Base-by-base conservation (phyloP, 2,888 invertebrate genomes). In the Zaprionus bogoriensis region DNA sequence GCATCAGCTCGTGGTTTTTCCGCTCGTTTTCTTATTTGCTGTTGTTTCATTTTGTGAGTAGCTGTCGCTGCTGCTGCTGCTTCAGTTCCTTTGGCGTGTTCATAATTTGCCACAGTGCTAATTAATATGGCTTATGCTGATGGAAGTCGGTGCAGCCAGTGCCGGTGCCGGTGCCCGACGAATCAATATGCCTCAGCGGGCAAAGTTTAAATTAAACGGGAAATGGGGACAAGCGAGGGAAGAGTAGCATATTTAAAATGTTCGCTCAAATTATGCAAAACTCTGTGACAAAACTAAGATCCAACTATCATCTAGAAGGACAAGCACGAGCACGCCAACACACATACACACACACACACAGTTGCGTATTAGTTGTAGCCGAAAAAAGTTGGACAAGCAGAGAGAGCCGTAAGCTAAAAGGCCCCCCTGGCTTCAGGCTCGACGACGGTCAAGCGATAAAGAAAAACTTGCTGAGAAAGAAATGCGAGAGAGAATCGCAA, bases 401-500 rank as follows among this genome's bases (percentile, higher is more conserved):
- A 17, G 17, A 30, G 46, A 52, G 53, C 46, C 32, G 44, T 28
- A 42, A 19, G 38, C 41, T 27, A 54, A 52, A 63, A 52, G 32
- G 23, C 45, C 48, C 41, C 38, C 39, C 44, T 17, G 46, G 45
- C 73, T 45, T 38, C 57, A 66, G 69, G 68, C 78, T 73, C 70
- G 32, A 7, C 32, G 67, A 70, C 75, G 67, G 69, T 60, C 74
- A 53, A 67, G 70, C 69, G 82, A 85, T 82, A 85, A 73, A 72
- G 60, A 65, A 76, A 82, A 79, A 67, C 65, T 73, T 67, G 64
- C 66, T 58, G 68, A 47, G 36, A 60, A 69, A 39, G 39, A 45
- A 22, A 17, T 20, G 20, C 10, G 4, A 20, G 20, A 55, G 59
- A 70, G 63, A 63, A 60, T 54, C 61, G 52, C 46, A 32, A 58